Evolutionary conservation across 1,140 invertebrate genomes (phyloP).

Genomic region (Macrosteles quadrilineatus): DNA sequence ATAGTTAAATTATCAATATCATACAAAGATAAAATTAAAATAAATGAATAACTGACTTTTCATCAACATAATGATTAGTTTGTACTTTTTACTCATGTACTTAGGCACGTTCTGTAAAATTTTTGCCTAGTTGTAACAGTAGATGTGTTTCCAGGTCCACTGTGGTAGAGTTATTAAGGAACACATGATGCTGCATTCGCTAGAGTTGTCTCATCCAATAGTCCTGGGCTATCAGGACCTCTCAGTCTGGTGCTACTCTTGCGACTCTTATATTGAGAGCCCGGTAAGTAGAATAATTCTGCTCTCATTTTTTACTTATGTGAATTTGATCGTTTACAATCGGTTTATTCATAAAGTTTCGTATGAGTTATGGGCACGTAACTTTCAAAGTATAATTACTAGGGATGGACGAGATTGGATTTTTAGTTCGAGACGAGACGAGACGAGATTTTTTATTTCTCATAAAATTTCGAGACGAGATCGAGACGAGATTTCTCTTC

Average conservation of each 20-base stretch:
- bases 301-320: background rate
- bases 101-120: no score
- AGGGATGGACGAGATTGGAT: no score
- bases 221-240: slow-evolving; percentile 78
- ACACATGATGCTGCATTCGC: slow-evolving; percentile 73
- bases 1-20: no score
- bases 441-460: no score
- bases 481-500: no score
- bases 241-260: slow-evolving; percentile 87
- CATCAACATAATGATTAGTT: no score
- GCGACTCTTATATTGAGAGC: slow-evolving; percentile 82
- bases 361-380: background rate
- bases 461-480: no score
- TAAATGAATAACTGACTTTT: no score
- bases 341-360: background rate
- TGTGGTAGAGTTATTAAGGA: slow-evolving; percentile 80
- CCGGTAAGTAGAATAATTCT: slow-evolving; percentile 50
- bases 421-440: no score
- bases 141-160: slow-evolving; percentile 62
- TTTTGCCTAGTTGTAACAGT: background rate
- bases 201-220: slow-evolving; percentile 63
- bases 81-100: no score
- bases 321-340: background rate
- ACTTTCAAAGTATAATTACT: background rate
- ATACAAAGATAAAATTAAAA: no score